Evolutionary conservation across 2,113 vertebrate species (phyloP).

Genomic region (Fukomys damarensis): DNA sequence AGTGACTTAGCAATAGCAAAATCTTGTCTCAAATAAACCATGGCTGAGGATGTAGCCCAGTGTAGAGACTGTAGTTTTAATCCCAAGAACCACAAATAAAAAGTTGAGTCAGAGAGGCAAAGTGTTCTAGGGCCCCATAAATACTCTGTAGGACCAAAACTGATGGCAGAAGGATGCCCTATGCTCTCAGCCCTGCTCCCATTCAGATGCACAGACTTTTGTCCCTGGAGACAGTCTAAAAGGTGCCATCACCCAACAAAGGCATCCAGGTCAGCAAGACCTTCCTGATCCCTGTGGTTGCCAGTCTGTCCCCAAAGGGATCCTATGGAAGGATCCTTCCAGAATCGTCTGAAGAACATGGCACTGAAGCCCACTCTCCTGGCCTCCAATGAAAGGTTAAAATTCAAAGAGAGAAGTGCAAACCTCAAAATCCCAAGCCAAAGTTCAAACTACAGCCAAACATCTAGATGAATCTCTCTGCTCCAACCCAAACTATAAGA

Average conservation of each 20-base stretch:
- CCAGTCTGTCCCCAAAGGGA: not conserved
- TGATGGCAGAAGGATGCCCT: too few relatives aligned
- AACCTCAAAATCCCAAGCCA: not conserved
- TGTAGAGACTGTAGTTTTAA: not conserved
- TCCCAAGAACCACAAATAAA: not conserved
- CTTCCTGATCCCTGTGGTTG: accelerated
- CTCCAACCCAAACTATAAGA: accelerated
- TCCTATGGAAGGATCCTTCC: not conserved
- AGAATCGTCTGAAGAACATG: not conserved
- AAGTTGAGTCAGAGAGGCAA: not conserved
- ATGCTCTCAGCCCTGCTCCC: not conserved
- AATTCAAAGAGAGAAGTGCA: not conserved
- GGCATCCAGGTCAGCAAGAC: not conserved
- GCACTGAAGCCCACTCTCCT: not conserved
- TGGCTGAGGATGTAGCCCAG: not conserved
- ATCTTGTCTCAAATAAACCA: not conserved
- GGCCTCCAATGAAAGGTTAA: not conserved
- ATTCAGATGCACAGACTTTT: not conserved
- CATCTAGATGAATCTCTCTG: not conserved
- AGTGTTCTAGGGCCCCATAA: not conserved
- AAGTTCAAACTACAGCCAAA: not conserved
- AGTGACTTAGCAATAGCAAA: not conserved
- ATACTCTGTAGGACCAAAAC: accelerated
- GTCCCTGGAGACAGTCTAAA: not conserved
- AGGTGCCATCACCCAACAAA: not conserved